A percentile compares a stretch with the other conserved stretches of the same genome.
Evolutionary conservation across 2,797 vertebrate species (phyloP).

Genomic region (Lutra lutra): DNA sequence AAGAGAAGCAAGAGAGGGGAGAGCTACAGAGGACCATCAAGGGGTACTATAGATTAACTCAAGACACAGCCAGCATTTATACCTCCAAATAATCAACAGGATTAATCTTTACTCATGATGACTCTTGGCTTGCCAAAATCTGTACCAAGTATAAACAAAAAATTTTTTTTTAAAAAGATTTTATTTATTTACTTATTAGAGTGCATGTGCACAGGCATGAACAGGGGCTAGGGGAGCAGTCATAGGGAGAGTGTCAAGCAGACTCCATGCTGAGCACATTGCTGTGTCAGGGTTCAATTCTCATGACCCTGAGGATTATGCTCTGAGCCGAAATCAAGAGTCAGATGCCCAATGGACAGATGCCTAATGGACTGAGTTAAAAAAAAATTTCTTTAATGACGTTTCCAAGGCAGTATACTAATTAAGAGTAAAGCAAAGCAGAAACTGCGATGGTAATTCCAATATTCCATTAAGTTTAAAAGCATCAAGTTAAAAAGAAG

Average conservation of each 20-base stretch:
- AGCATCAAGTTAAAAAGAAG: background rate
- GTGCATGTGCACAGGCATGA: background rate
- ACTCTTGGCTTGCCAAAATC: background rate
- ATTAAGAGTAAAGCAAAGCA: background rate
- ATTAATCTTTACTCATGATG: background rate
- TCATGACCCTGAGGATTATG: background rate
- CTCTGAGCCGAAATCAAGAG: background rate
- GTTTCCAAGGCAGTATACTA: background rate
- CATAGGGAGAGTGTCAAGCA: background rate
- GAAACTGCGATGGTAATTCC: background rate
- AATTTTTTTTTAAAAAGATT: background rate
- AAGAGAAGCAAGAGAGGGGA: background rate
- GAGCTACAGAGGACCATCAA: background rate
- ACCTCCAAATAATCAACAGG: background rate
- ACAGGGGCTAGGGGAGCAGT: too few species aligned
- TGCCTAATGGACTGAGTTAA: background rate
- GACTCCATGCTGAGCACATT: background rate
- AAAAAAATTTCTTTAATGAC: background rate
- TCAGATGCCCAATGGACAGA: background rate
- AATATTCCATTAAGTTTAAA: conserved; percentile 6
- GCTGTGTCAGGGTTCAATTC: background rate
- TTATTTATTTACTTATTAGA: too few species aligned
- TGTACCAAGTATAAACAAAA: background rate
- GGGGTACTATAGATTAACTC: background rate
- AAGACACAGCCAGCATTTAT: background rate